Evolutionary conservation across 1,140 invertebrate species (phyloP), one percentile per base, ranked within the genome.

Genomic region (Aphelenchoides besseyi): DNA sequence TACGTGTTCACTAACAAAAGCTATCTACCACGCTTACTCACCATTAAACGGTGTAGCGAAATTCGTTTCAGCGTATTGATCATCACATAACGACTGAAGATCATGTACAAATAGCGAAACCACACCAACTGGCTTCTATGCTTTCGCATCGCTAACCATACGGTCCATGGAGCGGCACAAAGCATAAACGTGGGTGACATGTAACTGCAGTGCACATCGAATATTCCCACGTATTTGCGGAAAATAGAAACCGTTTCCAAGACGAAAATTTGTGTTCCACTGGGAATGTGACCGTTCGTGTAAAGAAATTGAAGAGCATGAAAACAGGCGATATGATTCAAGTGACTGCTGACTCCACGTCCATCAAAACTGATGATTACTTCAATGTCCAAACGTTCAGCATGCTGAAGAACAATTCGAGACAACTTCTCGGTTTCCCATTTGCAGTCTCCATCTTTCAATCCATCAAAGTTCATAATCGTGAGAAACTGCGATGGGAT

Each of bases 101-200:
- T 85, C 77, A 96, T 89, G 83, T 95, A 97, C 3, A 97, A 86
- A 80, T 89, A 89, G 72, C 94, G 88, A 85, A 93, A 97, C 94
- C 94, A 97, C 12, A 92, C 89, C 85, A 93, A 90, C 85, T 97
- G 94, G 16, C 92, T 92, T 77, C 88, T 86, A 85, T 97, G 93
- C 72, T 89, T 87, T 69, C 86, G 87, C 93, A 97, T 95, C 1
- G 93, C 93, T 75, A 87, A 85, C 32, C 74, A 74, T 53, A 63
- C 57, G n/a, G 71, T 64, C 16, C 68, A 74, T 30, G 66, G 68
- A 55, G 61, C 64, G 28, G 77, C 32, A 57, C 69, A 61, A 41
- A 61, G 72, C 9, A 67, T 75, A 68, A 71, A 71, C 18, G 63
- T 73, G 16, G 75, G 78, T 52, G 67, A 32, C 37, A 66, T 53